These are phyloP conservation scores for Scaeva pyrastri DNA, from an alignment of 2,888 invertebrate genomes.

Conservation along the genomic window DNA sequence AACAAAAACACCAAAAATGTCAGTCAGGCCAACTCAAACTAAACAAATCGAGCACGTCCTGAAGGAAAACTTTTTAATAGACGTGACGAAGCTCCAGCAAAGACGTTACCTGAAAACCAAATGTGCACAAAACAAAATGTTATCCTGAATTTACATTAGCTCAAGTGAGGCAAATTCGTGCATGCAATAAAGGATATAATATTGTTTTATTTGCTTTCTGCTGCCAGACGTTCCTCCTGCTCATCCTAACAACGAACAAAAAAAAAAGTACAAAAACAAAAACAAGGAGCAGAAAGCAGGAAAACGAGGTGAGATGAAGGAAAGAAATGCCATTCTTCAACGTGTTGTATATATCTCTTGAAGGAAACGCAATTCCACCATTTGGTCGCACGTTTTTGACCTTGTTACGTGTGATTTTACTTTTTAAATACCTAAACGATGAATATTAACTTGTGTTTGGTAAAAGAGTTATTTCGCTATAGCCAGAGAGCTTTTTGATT, in stretches of 20 bases:
- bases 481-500: no score
- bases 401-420: neutral
- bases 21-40: slow-evolving; percentile 74
- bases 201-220: slow-evolving; percentile 73
- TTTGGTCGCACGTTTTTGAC: neutral
- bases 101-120: slow-evolving; percentile 75
- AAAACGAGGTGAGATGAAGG: slow-evolving; percentile 2
- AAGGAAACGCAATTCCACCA: neutral
- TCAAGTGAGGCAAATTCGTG: slow-evolving; percentile 74
- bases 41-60: slow-evolving; percentile 76
- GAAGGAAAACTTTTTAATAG: slow-evolving; percentile 74
- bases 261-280: no score
- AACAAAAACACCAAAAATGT: slow-evolving; percentile 58
- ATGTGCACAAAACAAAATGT: slow-evolving; percentile 75
- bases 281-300: no score
- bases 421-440: no score
- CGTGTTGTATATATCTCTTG: slow-evolving; percentile 13
- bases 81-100: slow-evolving; percentile 74
- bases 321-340: slow-evolving; percentile 44
- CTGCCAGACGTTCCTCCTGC: slow-evolving; percentile 24
- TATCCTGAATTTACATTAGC: slow-evolving; percentile 76
- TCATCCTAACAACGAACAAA: neutral
- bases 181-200: slow-evolving; percentile 75
- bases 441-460: no score
- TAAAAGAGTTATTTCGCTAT: no score